These are phyloP conservation scores for Drosophila anomelani DNA, from an alignment of 2,888 invertebrate species.

Conservation along the genomic window DNA sequence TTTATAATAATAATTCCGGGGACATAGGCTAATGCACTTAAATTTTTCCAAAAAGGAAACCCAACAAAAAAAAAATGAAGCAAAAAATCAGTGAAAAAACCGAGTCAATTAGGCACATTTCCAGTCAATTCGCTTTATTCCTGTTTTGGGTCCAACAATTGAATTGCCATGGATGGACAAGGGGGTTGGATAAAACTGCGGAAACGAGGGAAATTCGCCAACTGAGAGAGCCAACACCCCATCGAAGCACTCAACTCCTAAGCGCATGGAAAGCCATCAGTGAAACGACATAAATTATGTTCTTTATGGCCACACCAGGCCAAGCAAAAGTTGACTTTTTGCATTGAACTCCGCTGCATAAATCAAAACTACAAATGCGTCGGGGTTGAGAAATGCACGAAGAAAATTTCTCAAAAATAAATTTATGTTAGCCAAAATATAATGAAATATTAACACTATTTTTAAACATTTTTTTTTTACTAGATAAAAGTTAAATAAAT, in stretches of 20 bases:
- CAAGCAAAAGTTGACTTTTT: conserved; percentile 70
- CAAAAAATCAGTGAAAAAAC: conserved; percentile 36
- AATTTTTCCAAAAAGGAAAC: conserved; percentile 9
- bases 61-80: not conserved
- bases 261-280: conserved; percentile 47
- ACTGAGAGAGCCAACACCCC: conserved; percentile 32
- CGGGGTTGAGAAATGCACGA: not conserved
- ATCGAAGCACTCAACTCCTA: conserved; percentile 45
- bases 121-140: conserved; percentile 38
- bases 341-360: conserved; percentile 74
- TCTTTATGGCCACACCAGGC: conserved; percentile 60
- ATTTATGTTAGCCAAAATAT: not conserved
- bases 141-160: conserved; percentile 37
- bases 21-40: conserved; percentile 62
- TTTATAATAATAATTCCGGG: conserved; percentile 39
- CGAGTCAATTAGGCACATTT: conserved; percentile 68
- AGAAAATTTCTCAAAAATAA: not conserved
- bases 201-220: not conserved
- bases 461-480: too few relatives aligned
- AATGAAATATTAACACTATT: too few relatives aligned
- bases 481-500: too few relatives aligned
- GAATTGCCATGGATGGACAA: conserved; percentile 18
- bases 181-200: not conserved
- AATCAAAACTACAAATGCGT: conserved; percentile 63
- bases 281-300: conserved; percentile 71